Conservation (phyloP, 2,113 vertebrate species). For the Phoxinus phoxinus region DNA sequence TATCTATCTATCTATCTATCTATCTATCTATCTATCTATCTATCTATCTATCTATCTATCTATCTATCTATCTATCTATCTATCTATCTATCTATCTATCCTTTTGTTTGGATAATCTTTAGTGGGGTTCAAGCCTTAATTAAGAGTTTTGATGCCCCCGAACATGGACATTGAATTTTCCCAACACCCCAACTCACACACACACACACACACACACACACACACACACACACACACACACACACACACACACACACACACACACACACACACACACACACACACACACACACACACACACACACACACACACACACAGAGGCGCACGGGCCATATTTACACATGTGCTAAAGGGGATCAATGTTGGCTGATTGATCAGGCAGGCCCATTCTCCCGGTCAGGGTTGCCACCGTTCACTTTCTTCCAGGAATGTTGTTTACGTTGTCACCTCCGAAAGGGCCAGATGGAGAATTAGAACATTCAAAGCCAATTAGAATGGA, state of each 20-base stretch:
- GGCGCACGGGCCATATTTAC: slow-evolving; percentile 52
- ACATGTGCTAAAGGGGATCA: slow-evolving; percentile 53
- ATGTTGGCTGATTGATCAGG: slow-evolving; percentile 65
- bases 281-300: slow-evolving; percentile 1
- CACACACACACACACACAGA: slow-evolving; percentile 3
- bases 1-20: too few relatives aligned
- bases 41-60: too few relatives aligned
- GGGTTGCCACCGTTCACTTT: slow-evolving; percentile 54
- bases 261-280: background rate
- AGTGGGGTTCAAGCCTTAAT: background rate
- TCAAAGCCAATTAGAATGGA: slow-evolving; percentile 63
- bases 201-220: background rate
- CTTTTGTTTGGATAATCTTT: too few relatives aligned
- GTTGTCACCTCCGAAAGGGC: slow-evolving; percentile 62
- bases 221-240: background rate
- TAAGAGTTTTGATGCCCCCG: background rate
- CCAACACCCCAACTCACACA: background rate
- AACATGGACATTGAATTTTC: background rate
- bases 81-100: background rate
- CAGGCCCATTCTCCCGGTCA: slow-evolving; percentile 55
- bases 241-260: background rate
- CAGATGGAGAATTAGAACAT: slow-evolving; percentile 67
- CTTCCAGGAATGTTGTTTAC: slow-evolving; percentile 63
- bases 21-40: too few relatives aligned
- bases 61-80: too few relatives aligned